phyloP scores from a whole-genome alignment of 1,140 invertebrate genomes.

The Saxidomus purpurata region DNA sequence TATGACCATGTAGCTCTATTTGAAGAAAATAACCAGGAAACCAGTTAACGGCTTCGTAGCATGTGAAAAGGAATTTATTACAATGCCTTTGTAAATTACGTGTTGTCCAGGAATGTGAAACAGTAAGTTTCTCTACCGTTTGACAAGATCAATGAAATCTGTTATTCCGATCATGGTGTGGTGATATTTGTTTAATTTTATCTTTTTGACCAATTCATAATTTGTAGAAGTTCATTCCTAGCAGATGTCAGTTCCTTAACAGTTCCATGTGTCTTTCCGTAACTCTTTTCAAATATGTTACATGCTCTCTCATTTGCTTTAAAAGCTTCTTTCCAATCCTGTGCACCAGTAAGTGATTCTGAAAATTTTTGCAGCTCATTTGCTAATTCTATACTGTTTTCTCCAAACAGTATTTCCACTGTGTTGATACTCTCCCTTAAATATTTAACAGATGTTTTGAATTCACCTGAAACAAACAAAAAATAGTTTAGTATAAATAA shows the following conservation, averaged over 20 bases:
- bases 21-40: too few species aligned
- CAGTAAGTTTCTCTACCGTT: too few species aligned
- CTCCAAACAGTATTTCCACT: constrained; percentile 88
- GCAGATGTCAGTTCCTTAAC: constrained; percentile 39
- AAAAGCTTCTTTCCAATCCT: constrained; percentile 63
- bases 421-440: constrained; percentile 86
- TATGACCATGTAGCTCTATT: too few species aligned
- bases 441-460: constrained; percentile 85
- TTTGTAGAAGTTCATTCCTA: constrained; percentile 40
- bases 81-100: too few species aligned
- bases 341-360: constrained; percentile 88
- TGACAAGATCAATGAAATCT: too few species aligned
- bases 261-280: constrained; percentile 64
- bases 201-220: neutral
- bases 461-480: constrained; percentile 70
- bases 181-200: too few species aligned
- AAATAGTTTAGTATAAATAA: too few species aligned
- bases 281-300: constrained; percentile 66
- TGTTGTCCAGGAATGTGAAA: too few species aligned
- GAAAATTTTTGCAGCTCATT: constrained; percentile 87
- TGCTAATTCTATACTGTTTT: constrained; percentile 88
- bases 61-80: too few species aligned
- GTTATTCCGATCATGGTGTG: too few species aligned
- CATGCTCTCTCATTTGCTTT: constrained; percentile 66
- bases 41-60: too few species aligned